Evolutionary conservation across 2,888 invertebrate species (phyloP).

Genomic region (Epinotia bilunana): DNA sequence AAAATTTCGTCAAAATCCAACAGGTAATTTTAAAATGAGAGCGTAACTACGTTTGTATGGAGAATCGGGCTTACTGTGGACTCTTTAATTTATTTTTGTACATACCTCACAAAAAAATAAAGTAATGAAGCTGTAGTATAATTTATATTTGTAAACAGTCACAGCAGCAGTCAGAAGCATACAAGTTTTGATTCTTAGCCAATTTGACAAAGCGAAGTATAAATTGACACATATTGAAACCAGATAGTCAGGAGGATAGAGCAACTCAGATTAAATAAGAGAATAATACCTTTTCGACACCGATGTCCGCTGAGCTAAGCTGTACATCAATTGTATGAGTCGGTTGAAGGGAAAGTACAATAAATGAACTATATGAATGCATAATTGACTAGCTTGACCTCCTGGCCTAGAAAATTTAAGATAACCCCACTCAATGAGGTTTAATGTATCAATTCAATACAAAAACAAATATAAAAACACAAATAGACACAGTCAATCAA

Average conservation of each 20-base stretch:
- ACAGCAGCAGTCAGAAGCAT: no score
- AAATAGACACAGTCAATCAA: not conserved
- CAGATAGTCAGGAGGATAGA: not conserved
- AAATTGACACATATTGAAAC: no score
- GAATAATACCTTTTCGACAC: conserved; percentile 45
- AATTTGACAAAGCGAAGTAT: no score
- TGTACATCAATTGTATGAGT: conserved; percentile 20
- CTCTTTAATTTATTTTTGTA: no score
- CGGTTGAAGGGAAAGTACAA: conserved; percentile 17
- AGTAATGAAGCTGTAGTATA: no score
- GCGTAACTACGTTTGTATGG: no score
- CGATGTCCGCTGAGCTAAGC: conserved; percentile 37
- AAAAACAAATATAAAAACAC: conserved; percentile 11
- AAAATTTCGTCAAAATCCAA: no score
- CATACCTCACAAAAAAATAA: no score
- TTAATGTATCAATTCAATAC: conserved; percentile 7
- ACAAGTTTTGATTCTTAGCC: no score
- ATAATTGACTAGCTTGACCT: conserved; percentile 27
- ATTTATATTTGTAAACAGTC: no score
- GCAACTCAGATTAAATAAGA: not conserved
- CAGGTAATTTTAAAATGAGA: no score
- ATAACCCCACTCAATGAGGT: conserved; percentile 21
- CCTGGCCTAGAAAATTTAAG: conserved; percentile 28
- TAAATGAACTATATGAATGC: conserved; percentile 1
- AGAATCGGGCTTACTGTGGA: no score